phyloP scores from a whole-genome alignment of 2,888 invertebrate species.

The Drosophila histrio region DNA sequence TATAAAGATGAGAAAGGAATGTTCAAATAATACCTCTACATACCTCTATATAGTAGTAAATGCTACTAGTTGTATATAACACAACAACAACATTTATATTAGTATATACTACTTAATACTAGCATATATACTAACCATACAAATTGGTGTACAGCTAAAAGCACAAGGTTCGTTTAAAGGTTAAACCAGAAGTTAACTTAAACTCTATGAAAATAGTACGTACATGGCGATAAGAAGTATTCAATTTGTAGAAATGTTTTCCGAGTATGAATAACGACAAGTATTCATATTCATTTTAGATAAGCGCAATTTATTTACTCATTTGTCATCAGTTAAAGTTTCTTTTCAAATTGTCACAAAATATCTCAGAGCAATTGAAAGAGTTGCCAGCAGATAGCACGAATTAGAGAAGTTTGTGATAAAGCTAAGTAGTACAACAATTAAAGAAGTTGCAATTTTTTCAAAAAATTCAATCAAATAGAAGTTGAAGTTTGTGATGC shows the following conservation, averaged over 20 bases:
- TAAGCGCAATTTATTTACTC: not conserved
- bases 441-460: not conserved
- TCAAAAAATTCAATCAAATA: too few relatives aligned
- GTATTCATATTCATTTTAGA: constrained; percentile 3
- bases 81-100: constrained; percentile 10
- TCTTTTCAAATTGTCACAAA: not conserved
- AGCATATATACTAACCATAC: not conserved
- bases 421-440: not conserved
- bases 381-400: too few relatives aligned
- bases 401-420: not conserved
- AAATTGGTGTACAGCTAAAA: not conserved
- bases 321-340: not conserved
- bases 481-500: too few relatives aligned
- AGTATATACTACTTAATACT: not conserved
- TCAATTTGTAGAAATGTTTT: constrained; percentile 3
- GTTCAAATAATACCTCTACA: constrained; percentile 30
- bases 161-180: constrained; percentile 12
- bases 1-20: constrained; percentile 35
- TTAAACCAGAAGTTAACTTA: not conserved
- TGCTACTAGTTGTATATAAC: not conserved
- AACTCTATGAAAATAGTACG: not conserved
- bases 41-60: not conserved
- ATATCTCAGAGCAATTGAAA: not conserved
- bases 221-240: not conserved
- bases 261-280: constrained; percentile 1